Evolutionary conservation across 2,113 vertebrate genomes (phyloP), one percentile per base, ranked within the genome.

Genomic region (Mobula birostris): DNA sequence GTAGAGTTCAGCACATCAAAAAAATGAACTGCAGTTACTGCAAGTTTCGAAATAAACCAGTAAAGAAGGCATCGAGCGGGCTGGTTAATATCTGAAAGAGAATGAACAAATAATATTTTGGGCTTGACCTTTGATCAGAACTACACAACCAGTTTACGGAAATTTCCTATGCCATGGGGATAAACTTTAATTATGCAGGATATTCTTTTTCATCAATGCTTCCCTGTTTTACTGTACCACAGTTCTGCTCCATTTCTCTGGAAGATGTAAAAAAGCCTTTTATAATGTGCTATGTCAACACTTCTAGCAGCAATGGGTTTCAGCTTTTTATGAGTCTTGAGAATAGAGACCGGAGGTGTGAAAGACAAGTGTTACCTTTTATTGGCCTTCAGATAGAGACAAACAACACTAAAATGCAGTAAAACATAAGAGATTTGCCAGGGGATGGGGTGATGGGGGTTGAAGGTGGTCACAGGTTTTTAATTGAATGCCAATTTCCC

Each of bases 291-390:
- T 2, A 6, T 90, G 85, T 90, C 85, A 66, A n/a, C 61, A 90
- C 29, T 90, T 90, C 61, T n/a, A n/a, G 17, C 15, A 66, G 85
- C 61, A 68, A 90, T 14, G 66, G 29, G 27, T 66, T 61, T 21
- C 85, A 90, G 61, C 15, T 66, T 90, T 90, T 68, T 90, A 66
- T 90, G 58, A 7, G 63, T 90, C n/a, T 90, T 63, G 85, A 66
- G 85, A 90, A 90, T 66, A 90, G 85, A 68, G 61, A 66, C 61
- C 61, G 85, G 85, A 90, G 61, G 29, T 36, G 85, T 17, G 85
- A n/a, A 90, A 90, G 85, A 90, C 85, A 90, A 90, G 85, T 90
- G 85, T 32, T 17, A 27, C 6, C 63, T 90, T 90, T 90, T 90
- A 90, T 90, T 90, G 61, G 29, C 61, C 85, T 66, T 66, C 61